Evolutionary conservation across 2,797 vertebrate species (phyloP), one percentile per base, ranked within the genome.

Genomic region (Clarias platycephalus): DNA sequence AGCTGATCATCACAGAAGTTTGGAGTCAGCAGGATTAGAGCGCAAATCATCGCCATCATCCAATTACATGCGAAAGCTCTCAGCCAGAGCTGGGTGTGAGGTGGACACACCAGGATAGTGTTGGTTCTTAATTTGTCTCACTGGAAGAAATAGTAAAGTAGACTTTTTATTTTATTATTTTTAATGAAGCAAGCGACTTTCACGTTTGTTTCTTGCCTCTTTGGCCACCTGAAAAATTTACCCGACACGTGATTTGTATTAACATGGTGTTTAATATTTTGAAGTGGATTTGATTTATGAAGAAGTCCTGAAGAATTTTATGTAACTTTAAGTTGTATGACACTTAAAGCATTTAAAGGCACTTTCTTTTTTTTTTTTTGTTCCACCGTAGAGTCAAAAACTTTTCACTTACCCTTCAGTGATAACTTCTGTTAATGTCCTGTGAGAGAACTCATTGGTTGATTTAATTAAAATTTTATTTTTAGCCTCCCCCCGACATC

Each of bases 11-110:
- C 91, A 93, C 83, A 84, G 86, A 91, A 90, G 86, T 83, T 84
- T 89, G 72, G 83, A 88, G 91, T 95, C 93, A 95, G 93, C 94
- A 92, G 89, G 89, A 95, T 92, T 93, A 89, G 75, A 81, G 86
- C 87, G 88, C 77, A 83, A 86, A 83, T 87, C 84, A 62, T 78
- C 72, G 80, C 88, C 77, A 84, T 92, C 90, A 93, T 95, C 93
- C 93, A 91, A 89, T 94, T 95, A 95, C 81, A 84, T 81, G 71
- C 85, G 80, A 0, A 63, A 24, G 37, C 64, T 60, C 44, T 66
- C 74, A 74, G 82, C 44, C 80, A 68, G 63, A 34, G 57, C 24
- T 6, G 40, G 49, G 49, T 28, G 40, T 5, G 76, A 76, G 55
- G 22, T 72, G 34, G 58, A 37, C 44, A 37, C 44, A 58, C 26